A percentile compares a stretch with the other conserved stretches of the same genome.
phyloP scores from a whole-genome alignment of 2,797 vertebrate species.

The Remorina albescens region DNA sequence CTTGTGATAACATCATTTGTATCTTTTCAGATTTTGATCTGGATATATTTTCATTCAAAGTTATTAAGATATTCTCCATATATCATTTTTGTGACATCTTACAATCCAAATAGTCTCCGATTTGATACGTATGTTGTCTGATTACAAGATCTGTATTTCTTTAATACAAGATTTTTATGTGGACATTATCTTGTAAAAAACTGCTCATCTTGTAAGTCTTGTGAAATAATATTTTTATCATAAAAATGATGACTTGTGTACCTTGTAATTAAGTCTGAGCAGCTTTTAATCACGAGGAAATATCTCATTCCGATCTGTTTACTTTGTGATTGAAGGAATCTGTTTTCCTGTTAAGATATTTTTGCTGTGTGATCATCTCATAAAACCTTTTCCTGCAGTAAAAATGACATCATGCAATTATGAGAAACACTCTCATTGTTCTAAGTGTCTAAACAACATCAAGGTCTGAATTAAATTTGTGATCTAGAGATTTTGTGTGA shows the following conservation, averaged over 20 bases:
- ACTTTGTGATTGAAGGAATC: not conserved
- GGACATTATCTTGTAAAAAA: not conserved
- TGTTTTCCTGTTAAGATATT: not conserved
- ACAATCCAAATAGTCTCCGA: too few species aligned
- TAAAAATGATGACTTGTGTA: not conserved
- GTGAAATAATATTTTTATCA: too few species aligned
- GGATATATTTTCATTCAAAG: not conserved
- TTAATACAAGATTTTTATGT: not conserved
- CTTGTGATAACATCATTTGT: not conserved
- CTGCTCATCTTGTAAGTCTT: not conserved
- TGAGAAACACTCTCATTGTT: not conserved
- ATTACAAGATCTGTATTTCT: not conserved
- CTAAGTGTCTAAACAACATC: too few species aligned
- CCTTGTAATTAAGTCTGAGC: not conserved
- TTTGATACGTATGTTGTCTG: too few species aligned
- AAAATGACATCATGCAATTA: not conserved
- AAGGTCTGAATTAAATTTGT: not conserved
- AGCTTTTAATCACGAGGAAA: not conserved
- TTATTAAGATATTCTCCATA: not conserved
- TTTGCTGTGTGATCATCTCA: not conserved
- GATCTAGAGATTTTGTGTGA: too few species aligned
- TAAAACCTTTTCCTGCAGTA: not conserved
- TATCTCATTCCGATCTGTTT: not conserved
- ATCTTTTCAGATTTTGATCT: not conserved
- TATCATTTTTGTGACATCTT: too few species aligned